Conservation (phyloP, 2,113 vertebrate species). For the Danionella cerebrum region DNA sequence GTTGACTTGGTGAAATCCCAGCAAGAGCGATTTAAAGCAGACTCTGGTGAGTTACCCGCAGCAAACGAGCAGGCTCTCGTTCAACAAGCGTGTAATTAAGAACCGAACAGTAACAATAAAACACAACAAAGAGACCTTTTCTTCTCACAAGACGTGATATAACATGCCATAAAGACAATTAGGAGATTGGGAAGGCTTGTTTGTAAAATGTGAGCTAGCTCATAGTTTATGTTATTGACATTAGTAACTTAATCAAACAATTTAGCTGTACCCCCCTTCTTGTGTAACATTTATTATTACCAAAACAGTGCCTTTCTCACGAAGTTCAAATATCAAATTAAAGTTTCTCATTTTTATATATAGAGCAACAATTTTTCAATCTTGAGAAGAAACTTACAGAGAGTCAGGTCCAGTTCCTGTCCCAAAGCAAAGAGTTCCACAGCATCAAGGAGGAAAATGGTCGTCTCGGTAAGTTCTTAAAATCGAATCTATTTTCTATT, state of each 20-base stretch:
- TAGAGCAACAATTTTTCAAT: constrained; percentile 94
- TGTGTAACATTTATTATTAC: too few species aligned
- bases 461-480: constrained; percentile 79
- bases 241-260: too few species aligned
- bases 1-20: constrained; percentile 73
- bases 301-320: background rate
- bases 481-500: background rate
- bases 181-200: too few species aligned
- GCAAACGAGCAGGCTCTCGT: background rate
- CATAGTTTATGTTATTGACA: too few species aligned
- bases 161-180: too few species aligned
- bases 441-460: constrained; percentile 73
- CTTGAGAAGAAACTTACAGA: constrained; percentile 85
- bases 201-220: too few species aligned
- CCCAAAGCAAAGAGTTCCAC: constrained; percentile 77
- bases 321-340: background rate
- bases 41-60: constrained; percentile 69
- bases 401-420: constrained; percentile 81
- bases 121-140: too few species aligned
- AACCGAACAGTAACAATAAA: too few species aligned
- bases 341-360: constrained; percentile 34
- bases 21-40: constrained; percentile 83
- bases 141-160: too few species aligned
- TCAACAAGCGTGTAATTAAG: background rate
- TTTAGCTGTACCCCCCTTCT: too few species aligned